Base-by-base conservation (phyloP, 2,888 invertebrate species). In the Deilephila porcellus region DNA sequence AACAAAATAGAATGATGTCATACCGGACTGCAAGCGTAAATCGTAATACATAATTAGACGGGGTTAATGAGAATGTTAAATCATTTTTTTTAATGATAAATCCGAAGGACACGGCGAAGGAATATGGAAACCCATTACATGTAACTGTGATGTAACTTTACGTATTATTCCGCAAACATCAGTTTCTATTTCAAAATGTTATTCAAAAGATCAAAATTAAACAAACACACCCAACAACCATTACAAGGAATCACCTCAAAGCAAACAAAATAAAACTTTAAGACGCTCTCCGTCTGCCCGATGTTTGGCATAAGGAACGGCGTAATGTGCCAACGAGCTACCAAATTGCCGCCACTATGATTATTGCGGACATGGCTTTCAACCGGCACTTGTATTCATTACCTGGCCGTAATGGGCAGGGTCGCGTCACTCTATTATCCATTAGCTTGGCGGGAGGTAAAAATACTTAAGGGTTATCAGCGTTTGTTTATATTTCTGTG, bases 301-400 rank as follows among this genome's bases (percentile, higher is more conserved):
- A 52, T 52, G 67, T 67, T 67, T 67, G 67, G 67, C 67, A 67
- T 67, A 52, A 52, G 45, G 20, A 52, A 67, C 67, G 25, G 52
- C 52, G 52, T 67, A 67, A 67, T 67, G 67, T 52, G 67, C 67
- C 67, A 67, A 67, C 52, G 67, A 67, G 67, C 45, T 67, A 52
- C 67, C 20, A 67, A 67, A 67, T 52, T 67, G 67, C 67, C 52
- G 45, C 45, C 45, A 25, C 67, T 67, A 67, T 67, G 67, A 67
- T 67, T 52, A 67, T 67, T 67, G 67, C 67, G 45, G 67, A 25
- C 67, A 25, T 67, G 67, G 45, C 67, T 67, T 67, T 67, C 25
- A 67, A 67, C 67, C 25, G 25, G 25, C 67, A 45, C 25, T 67
- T 67, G 67, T 52, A 14, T 67, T 67, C 45, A 67, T 56, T 56